Evolutionary conservation across 2,888 invertebrate species (phyloP), one percentile per base, ranked within the genome.

Genomic region (Imbricaverruca yamaguchii): DNA sequence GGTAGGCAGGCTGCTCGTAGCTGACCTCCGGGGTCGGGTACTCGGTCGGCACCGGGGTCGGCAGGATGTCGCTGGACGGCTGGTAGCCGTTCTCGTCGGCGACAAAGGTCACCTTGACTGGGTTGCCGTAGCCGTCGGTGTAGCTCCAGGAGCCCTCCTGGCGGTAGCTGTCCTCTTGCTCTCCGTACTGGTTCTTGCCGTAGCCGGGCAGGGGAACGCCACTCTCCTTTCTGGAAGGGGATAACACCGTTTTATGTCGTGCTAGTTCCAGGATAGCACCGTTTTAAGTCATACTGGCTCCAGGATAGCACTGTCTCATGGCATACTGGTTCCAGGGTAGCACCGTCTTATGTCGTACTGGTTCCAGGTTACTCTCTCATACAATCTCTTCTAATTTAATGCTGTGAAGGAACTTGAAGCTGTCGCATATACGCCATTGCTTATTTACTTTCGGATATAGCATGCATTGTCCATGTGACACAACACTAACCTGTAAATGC

Each of bases 1-100:
- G 61, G 65, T 65, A 65, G 65, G 18, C 59, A 7, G 59, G 1
- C n/a, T 65, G 8, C n/a, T 23, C 65, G 65, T 65, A 65, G 65
- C n/a, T 23, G 23, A 65, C 65, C 65, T 65, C 65, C n/a, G 65
- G 65, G 65, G 65, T 65, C 65, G 65, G 65, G 65, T 65, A 65
- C 65, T 65, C 65, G 65, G 65, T 65, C n/a, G 65, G 65, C 65
- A 65, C 65, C 65, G 65, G 65, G 65, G 65, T 65, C 23, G 69
- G 39, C 69, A 39, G 69, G 15, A 69, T 18, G 69, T 69, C 69
- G 12, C 69, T 69, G 69, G 69, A 69, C 39, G 69, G 69, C 69
- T 69, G 69, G 69, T 69, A 69, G 69, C 69, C 69, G 69, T 69
- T 69, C 69, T 69, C 69, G 69, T 69, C 69, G 39, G 39, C 69